Base-by-base conservation (phyloP, 2,797 vertebrate genomes). In the Parauchenoglanis ngamensis region DNA sequence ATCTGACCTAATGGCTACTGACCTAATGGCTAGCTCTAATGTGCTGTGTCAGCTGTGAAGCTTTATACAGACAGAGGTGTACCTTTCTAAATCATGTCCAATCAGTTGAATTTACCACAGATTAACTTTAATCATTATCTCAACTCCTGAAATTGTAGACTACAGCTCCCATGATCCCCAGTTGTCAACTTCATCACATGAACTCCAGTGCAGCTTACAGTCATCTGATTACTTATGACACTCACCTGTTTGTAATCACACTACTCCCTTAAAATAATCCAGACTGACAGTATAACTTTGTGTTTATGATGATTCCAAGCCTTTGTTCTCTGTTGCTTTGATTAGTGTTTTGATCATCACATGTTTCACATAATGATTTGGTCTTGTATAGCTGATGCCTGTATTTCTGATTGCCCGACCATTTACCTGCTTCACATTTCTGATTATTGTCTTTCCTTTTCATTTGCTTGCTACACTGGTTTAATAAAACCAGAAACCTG, bases 401-500 rank as follows among this genome's bases (percentile, higher is more conserved):
- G 31, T 59, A 40, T 80, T 61, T 21, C 56, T 61, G 78, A 80
- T 61, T 80, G 78, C 57, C 23, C 44, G 5, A 44, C 35, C 56
- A n/a, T 61, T 80, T 80, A 12, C 15, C 25, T 65, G n/a, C 44
- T 82, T 67, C 44, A 31, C 25, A 49, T 82, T 82, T 82, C 77
- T 79, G 56, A 59, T 59, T 35, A 59, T 80, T 28, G 44, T 28
- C 44, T 23, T 28, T 19, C 82, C n/a, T 46, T 54, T 68, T 70
- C 54, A 68, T 83, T 70, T 54, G 49, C 65, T 56, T 72, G 49
- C 49, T 68, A 68, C 49, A 54, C 49, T 56, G 28, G 52, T 56
- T n/a, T 84, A 72, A 84, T 57, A 56, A 23, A 72, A 21, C 19
- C 46, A 23, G 46, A 84, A 84, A 40, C 2, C 82, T 84, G 49